Percentiles rank a stretch among this genome's conserved stretches.
These are phyloP conservation scores for Turdus rufiventris DNA, from an alignment of 2,113 vertebrate species.

Conservation along the genomic window DNA sequence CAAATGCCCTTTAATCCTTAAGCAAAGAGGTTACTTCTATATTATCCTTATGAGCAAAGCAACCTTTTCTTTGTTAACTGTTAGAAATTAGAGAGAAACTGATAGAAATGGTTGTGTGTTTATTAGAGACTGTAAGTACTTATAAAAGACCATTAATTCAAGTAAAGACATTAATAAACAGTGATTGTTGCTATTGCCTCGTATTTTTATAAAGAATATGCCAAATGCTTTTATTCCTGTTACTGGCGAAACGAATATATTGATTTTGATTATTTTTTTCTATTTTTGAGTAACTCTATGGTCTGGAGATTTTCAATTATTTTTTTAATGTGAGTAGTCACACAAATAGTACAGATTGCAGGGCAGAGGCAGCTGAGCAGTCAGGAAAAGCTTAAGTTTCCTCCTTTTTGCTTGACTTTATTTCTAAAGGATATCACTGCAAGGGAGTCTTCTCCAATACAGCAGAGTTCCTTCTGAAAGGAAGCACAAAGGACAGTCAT, in stretches of 20 bases:
- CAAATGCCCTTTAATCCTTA: slow-evolving; percentile 6
- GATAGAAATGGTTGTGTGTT: background rate
- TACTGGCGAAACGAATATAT: background rate
- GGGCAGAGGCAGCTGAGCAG: background rate
- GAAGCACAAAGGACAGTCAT: background rate
- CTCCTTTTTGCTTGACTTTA: background rate
- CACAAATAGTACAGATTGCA: background rate
- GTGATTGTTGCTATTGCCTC: background rate
- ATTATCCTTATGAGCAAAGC: background rate
- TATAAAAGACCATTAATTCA: background rate
- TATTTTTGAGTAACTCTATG: background rate
- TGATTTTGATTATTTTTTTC: background rate
- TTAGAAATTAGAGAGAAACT: background rate
- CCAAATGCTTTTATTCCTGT: background rate
- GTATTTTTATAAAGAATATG: background rate
- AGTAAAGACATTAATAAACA: background rate
- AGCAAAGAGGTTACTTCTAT: background rate
- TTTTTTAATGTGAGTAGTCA: background rate
- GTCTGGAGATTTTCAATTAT: background rate
- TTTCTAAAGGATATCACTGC: background rate
- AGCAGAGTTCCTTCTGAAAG: background rate
- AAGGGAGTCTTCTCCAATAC: background rate
- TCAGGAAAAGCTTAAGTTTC: background rate
- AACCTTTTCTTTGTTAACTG: background rate
- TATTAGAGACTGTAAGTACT: background rate